These are phyloP conservation scores for Tiphia femorata DNA, from an alignment of 2,888 invertebrate genomes.

Conservation along the genomic window DNA sequence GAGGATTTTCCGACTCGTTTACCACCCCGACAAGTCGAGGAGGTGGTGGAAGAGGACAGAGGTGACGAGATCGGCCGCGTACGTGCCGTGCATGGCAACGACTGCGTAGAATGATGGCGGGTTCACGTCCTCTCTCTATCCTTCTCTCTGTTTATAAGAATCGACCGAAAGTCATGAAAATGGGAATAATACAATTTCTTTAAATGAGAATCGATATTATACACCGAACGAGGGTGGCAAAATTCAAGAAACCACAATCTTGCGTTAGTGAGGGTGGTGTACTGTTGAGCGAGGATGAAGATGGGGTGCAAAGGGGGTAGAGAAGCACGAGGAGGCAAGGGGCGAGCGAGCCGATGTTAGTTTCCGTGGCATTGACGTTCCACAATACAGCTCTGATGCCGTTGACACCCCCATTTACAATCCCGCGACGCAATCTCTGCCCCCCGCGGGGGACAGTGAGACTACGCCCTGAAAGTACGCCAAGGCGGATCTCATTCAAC, in stretches of 20 bases:
- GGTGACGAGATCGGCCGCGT: too few species aligned
- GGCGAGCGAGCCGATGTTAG: conserved; percentile 58
- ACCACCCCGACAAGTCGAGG: conserved; percentile 32
- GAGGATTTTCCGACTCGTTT: conserved; percentile 47
- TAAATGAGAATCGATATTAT: too few species aligned
- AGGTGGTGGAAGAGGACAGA: too few species aligned
- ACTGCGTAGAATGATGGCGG: too few species aligned
- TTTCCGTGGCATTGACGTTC: conserved; percentile 66
- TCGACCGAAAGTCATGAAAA: too few species aligned
- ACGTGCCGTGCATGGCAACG: too few species aligned
- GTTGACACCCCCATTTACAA: conserved; percentile 60
- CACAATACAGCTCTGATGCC: conserved; percentile 65
- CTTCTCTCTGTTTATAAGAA: too few species aligned
- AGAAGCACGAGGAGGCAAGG: conserved; percentile 20
- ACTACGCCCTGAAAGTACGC: conserved; percentile 41
- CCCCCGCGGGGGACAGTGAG: conserved; percentile 33
- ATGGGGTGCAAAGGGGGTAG: conserved; percentile 24
- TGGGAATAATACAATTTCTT: too few species aligned
- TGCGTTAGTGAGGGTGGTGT: too few species aligned
- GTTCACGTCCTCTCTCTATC: too few species aligned
- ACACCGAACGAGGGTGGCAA: too few species aligned
- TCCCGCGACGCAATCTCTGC: conserved; percentile 45
- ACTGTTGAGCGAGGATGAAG: conserved; percentile 3
- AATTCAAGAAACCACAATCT: too few species aligned
- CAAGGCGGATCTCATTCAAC: conserved; percentile 54